Evolutionary conservation across 2,888 invertebrate species (phyloP), one percentile per base, ranked within the genome.

Genomic region (Andrena flavipes): DNA sequence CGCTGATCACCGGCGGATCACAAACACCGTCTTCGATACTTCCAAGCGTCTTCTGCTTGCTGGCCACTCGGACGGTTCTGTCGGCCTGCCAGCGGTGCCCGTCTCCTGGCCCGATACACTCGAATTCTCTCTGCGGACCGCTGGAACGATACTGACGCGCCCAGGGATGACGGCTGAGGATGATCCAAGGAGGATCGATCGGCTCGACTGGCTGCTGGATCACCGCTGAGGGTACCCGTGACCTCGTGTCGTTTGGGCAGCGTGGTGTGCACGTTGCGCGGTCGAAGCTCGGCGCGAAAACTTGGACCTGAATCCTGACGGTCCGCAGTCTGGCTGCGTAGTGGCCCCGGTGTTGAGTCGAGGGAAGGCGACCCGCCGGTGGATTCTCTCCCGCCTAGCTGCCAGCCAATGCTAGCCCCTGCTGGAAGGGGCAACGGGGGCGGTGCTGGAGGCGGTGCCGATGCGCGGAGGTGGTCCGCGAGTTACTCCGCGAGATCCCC

Each of bases 241-340:
- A 63, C 74, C 70, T 65, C 79, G 69, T 82, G 78, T 80, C 69
- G 69, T 56, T 29, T 49, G 80, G 85, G 85, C 85, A 84, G 91
- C 91, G 91, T 92, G 92, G 86, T 85, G 85, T 85, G 89, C 92
- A 92, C 92, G 92, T 92, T 91, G 91, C 82, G 85, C 89, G 89
- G 85, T 86, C 75, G 81, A 63, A 77, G 82, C 82, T 82, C 86
- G 83, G 83, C 89, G 91, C 91, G 89, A 89, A 85, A 89, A 90
- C 85, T 88, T 89, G 77, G 84, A 91, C 90, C 88, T 88, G 87
- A 88, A 91, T 89, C 93, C 92, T 93, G 91, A 91, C 94, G 92
- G 92, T 92, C 90, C 93, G 94, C 94, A 94, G 94, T 92, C 94
- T 93, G 90, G 93, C 94, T 94, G 94, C 94, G 93, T 94, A 93